Percentiles rank a stretch among this genome's conserved stretches.
Evolutionary conservation across 2,113 vertebrate genomes (phyloP).

Genomic region (Zosterops borbonicus): DNA sequence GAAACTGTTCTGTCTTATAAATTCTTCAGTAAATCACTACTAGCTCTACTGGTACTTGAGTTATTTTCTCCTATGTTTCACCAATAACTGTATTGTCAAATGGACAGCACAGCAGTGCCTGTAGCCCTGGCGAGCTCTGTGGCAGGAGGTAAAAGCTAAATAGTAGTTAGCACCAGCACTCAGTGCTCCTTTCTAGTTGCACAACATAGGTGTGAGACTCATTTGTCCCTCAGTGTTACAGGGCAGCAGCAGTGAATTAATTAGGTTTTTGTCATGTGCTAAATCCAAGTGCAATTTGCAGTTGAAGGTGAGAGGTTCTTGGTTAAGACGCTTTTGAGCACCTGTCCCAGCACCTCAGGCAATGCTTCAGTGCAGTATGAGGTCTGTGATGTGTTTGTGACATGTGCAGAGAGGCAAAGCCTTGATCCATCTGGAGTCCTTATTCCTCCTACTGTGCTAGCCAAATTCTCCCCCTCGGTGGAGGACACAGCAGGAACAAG

Average conservation of each 20-base stretch:
- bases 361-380: neutral
- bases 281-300: neutral
- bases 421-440: neutral
- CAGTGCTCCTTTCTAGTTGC: neutral
- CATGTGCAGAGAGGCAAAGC: neutral
- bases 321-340: neutral
- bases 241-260: neutral
- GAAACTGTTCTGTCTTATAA: neutral
- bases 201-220: neutral
- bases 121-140: neutral
- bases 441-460: neutral
- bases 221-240: neutral
- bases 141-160: neutral
- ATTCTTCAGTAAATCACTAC: neutral
- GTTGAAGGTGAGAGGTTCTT: neutral
- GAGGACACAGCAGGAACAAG: neutral
- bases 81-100: neutral
- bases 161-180: neutral
- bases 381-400: neutral
- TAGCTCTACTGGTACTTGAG: neutral
- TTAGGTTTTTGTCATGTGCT: neutral
- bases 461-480: accelerated
- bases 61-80: neutral
- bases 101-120: neutral
- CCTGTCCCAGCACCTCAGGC: neutral